phyloP scores from a whole-genome alignment of 2,888 invertebrate genomes.

The Tachystola acroxantha region DNA sequence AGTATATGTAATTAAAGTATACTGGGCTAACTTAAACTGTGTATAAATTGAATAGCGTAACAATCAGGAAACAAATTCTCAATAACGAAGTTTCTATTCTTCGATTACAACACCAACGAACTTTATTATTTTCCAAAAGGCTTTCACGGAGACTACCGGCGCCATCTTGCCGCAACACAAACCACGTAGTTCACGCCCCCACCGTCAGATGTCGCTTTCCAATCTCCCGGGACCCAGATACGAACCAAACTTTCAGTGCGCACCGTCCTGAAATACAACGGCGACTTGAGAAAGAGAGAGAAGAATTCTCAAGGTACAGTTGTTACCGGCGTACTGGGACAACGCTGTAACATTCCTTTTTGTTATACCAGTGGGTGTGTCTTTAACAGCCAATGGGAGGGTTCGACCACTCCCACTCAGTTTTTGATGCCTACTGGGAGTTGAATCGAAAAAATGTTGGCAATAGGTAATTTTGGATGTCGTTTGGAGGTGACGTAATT shows the following conservation, averaged over 20 bases:
- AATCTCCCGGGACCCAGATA: conserved; percentile 44
- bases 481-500: conserved; percentile 67
- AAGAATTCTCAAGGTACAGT: conserved; percentile 69
- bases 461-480: conserved; percentile 70
- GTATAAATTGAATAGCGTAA: no score
- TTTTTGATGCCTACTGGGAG: conserved; percentile 75
- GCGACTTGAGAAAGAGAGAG: conserved; percentile 67
- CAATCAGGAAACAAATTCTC: no score
- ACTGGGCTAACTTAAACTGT: no score
- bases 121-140: conserved; percentile 11
- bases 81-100: no score
- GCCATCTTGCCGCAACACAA: conserved; percentile 53
- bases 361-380: conserved; percentile 59
- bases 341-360: conserved; percentile 54
- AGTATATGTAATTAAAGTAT: no score
- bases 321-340: conserved; percentile 43
- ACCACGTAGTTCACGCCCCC: conserved; percentile 31
- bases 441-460: conserved; percentile 66
- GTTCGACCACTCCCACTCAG: conserved; percentile 65
- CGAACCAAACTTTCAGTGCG: conserved; percentile 57
- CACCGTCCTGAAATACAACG: conserved; percentile 67
- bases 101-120: no score
- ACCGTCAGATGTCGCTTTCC: conserved; percentile 46
- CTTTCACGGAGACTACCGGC: conserved; percentile 33
- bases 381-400: conserved; percentile 58